Base-by-base conservation (phyloP, 1,140 invertebrate species). In the Tetranychus urticae region DNA sequence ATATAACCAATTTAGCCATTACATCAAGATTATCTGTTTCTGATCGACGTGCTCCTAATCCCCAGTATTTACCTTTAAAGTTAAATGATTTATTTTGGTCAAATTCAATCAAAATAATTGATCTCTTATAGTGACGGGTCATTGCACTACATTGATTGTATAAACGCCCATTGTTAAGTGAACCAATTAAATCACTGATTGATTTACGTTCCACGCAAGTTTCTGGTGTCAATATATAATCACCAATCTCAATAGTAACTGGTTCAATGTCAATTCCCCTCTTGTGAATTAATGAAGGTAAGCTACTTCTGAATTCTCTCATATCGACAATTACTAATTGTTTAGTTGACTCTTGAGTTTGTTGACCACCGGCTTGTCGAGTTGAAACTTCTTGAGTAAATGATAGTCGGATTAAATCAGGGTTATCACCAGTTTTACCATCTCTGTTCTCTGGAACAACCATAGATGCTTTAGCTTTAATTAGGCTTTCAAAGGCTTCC, bases 171-270 rank as follows among this genome's bases (percentile, higher is more conserved):
- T 82, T 88, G 71, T 90, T 86, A 14, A 99, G 74, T 0, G 92
- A 97, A 14, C 90, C 89, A 71, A 97, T 92, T 61, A 99, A 75
- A 81, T 99, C 96, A 37, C 87, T 90, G 35, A 99, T 80, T 62
- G 90, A 94, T 76, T 99, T 99, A 6, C 96, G 77, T 74, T 99
- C 96, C 3, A 98, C 81, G 69, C 87, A 93, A 66, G 97, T 87
- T 35, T 97, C 89, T 1, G 90, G 87, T 0, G 92, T 92, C 2
- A 99, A 74, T 67, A 99, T 92, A 70, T 99, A 99, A 74, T 99
- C 94, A 1, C 92, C 92, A 56, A 97, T 82, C 64, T 84, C 78
- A 54, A 97, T 80, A 2, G 87, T 91, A 0, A 91, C 76, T 2
- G 96, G 93, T 69, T 91, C 82, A 62, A 98, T 85, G 67, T 93